Evolutionary conservation across 2,797 vertebrate species (phyloP), one percentile per base, ranked within the genome.

Genomic region (Bradypodion pumilum): DNA sequence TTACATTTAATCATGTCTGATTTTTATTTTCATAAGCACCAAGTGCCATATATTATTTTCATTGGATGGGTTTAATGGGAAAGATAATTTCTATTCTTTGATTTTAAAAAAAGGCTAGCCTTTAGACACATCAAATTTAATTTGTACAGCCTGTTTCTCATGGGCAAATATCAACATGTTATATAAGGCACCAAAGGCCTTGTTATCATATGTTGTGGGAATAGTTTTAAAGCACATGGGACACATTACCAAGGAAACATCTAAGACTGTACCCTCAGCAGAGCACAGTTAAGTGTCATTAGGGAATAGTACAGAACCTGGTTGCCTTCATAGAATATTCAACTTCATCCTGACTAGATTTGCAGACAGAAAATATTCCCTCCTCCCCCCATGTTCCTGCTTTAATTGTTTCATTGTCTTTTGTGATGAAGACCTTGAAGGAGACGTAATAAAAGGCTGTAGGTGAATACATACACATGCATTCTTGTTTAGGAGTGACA

Each of bases 141-240:
- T 80, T 88, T 66, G 32, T 83, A 86, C 86, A 68, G 42, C 46
- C 79, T 68, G 73, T 82, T 87, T 88, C 76, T 87, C 65, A 46
- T 0, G 75, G 80, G 86, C 89, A 52, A 12, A 65, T 65, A 84
- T 84, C 85, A 78, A 32, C 60, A 81, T 81, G 79, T 81, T 81
- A 49, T 32, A n/a, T 40, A 70, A 70, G 25, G 29, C 12, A 29
- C 78, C 73, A 78, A 72, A 72, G 66, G 15, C 40, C 35, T 44
- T 63, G 32, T n/a, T n/a, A 81, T 75, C 76, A 74, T 44, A 25
- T 81, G 40, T 79, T 35, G 25, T 32, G 62, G 65, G 60, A 74
- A 76, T 46, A 6, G 69, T 69, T 77, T 65, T 60, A 68, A 83
- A 76, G 56, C 42, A 63, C 73, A 69, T 62, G 40, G 49, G 59